Conservation (phyloP, 2,797 vertebrate genomes). For the Cirrhinus mrigala region DNA sequence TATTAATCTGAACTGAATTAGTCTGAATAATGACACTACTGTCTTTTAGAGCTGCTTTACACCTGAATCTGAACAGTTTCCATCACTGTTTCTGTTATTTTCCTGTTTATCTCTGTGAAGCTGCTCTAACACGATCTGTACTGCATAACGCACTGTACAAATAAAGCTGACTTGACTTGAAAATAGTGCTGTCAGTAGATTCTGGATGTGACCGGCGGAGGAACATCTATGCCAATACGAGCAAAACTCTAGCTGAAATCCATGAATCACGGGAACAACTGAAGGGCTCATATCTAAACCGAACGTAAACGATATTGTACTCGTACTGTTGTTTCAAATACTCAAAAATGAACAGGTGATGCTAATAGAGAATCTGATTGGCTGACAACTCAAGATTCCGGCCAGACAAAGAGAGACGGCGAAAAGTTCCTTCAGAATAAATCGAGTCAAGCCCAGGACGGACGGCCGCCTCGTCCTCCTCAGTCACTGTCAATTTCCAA, state of each 20-base stretch:
- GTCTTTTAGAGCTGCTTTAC: no score
- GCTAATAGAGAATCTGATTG: neutral
- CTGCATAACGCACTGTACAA: neutral
- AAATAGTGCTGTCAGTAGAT: neutral
- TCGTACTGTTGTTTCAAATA: neutral
- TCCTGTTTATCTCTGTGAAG: neutral
- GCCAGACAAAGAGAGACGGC: neutral
- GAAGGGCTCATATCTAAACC: neutral
- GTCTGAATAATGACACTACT: neutral
- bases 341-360: neutral
- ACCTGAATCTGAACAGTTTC: neutral
- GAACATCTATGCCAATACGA: neutral
- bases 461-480: slow-evolving; percentile 6
- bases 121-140: neutral
- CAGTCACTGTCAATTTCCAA: slow-evolving; percentile 43
- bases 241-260: neutral
- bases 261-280: neutral
- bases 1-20: neutral
- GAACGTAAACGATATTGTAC: neutral
- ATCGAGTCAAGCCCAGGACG: slow-evolving; percentile 20
- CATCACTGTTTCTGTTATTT: neutral
- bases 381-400: neutral
- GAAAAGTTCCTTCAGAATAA: slow-evolving; percentile 22
- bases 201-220: neutral
- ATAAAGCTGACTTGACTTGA: neutral